Evolutionary conservation across 2,797 vertebrate genomes (phyloP).

Genomic region (Lophotriccus pileatus): DNA sequence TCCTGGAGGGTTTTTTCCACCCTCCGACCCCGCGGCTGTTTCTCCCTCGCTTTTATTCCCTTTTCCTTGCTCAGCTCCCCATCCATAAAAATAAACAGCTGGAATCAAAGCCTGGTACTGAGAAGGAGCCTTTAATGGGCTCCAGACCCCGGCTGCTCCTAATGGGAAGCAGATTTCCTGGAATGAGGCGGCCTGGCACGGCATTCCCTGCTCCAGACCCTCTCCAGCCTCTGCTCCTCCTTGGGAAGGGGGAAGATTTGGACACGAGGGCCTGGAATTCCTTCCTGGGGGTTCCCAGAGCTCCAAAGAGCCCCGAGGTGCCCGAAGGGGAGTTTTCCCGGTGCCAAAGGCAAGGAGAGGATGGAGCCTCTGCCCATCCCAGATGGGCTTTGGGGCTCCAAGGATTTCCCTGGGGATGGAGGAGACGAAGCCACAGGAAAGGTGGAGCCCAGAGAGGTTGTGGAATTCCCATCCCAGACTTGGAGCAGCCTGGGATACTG

Average conservation of each 20-base stretch:
- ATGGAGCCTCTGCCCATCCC: not conserved
- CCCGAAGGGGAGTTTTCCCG: not conserved
- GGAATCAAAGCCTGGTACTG: not conserved
- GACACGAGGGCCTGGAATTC: not conserved
- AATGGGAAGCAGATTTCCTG: not conserved
- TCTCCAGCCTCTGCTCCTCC: not conserved
- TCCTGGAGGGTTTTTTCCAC: fast-evolving
- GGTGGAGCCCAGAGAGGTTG: not conserved
- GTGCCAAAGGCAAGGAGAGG: not conserved
- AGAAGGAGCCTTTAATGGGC: not conserved
- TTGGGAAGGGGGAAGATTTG: not conserved
- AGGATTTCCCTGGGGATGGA: not conserved
- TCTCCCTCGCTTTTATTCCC: not conserved
- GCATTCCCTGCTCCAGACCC: not conserved
- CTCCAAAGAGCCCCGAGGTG: not conserved
- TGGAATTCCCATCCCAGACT: not conserved
- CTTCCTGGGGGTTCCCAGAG: not conserved
- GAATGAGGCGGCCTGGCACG: not conserved
- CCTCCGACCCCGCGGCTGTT: fast-evolving
- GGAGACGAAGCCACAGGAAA: too few species aligned
- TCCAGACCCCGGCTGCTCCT: not conserved
- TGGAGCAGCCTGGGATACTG: not conserved
- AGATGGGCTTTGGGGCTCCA: not conserved
- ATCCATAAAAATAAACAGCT: not conserved
- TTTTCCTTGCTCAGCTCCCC: not conserved